phyloP scores from a whole-genome alignment of 2,888 invertebrate genomes.

The Fabriciana adippe region DNA sequence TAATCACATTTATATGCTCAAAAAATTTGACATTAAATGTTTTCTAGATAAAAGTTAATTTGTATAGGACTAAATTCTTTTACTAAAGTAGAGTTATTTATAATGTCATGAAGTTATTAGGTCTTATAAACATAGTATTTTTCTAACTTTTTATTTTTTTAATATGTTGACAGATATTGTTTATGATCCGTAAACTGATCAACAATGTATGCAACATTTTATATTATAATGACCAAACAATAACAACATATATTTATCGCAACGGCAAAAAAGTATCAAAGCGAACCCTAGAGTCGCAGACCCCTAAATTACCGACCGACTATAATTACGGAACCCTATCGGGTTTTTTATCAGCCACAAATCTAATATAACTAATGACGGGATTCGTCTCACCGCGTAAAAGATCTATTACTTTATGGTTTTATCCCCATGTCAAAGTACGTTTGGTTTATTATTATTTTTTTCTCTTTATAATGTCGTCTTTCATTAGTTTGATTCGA shows the following conservation, averaged over 20 bases:
- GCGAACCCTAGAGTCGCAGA: conserved; percentile 52
- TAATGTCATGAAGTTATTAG: too few species aligned
- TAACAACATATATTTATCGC: conserved; percentile 46
- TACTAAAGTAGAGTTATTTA: too few species aligned
- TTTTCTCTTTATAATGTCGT: background rate
- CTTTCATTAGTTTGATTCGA: too few species aligned
- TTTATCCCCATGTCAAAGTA: conserved; percentile 50
- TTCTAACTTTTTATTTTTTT: too few species aligned
- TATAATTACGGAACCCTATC: conserved; percentile 66
- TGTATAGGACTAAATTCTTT: background rate
- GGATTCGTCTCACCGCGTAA: conserved; percentile 58
- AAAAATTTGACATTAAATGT: background rate
- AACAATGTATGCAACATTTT: background rate
- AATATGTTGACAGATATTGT: background rate
- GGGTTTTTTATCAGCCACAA: conserved; percentile 71
- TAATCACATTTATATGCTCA: background rate
- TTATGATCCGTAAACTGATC: background rate
- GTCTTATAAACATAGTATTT: too few species aligned
- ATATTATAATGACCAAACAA: conserved; percentile 34
- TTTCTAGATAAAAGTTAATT: background rate
- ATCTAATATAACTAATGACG: conserved; percentile 75
- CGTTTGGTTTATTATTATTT: conserved; percentile 8
- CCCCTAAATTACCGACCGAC: conserved; percentile 66
- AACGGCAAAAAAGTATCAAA: conserved; percentile 52
- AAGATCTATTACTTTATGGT: conserved; percentile 58